A percentile compares a stretch with the other conserved stretches of the same genome.
Conservation (phyloP, 1,140 invertebrate species). For the Drosophila leontia region DNA sequence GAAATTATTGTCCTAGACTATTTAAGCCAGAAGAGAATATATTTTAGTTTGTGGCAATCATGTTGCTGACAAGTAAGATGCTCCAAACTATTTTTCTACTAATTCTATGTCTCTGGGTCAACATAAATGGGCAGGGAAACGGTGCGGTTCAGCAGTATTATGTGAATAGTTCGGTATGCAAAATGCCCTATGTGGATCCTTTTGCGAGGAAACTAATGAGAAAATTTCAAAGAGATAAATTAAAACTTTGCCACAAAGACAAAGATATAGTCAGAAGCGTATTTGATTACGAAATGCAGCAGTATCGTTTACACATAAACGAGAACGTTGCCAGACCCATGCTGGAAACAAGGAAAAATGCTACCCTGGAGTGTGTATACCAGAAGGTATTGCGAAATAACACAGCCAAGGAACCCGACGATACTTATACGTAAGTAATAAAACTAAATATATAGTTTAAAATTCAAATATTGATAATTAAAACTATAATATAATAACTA, state of each 20-base stretch:
- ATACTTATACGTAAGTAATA: conserved; percentile 18
- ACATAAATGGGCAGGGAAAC: not conserved
- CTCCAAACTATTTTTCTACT: not conserved
- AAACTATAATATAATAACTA: not conserved
- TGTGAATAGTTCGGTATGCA: conserved; percentile 29
- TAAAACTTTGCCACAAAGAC: conserved; percentile 12
- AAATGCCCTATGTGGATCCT: conserved; percentile 40
- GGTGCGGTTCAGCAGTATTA: not conserved
- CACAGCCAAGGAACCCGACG: not conserved
- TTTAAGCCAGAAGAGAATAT: not conserved
- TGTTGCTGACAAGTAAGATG: not conserved
- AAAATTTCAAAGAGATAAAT: not conserved
- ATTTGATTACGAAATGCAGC: conserved; percentile 34
- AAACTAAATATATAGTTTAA: not conserved
- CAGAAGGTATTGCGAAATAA: conserved; percentile 1
- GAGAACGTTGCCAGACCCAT: conserved; percentile 10
- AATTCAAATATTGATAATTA: not conserved
- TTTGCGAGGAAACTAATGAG: conserved; percentile 20
- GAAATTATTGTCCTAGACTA: not conserved
- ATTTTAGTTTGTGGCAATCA: conserved; percentile 9
- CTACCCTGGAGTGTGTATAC: conserved; percentile 34
- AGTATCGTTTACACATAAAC: conserved; percentile 41
- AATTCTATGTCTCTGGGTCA: not conserved
- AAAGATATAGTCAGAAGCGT: conserved; percentile 31
- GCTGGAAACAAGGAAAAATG: conserved; percentile 3